A percentile compares a stretch with the other conserved stretches of the same genome.
phyloP scores from a whole-genome alignment of 2,888 invertebrate species.

The Cylindroiulus punctatus region DNA sequence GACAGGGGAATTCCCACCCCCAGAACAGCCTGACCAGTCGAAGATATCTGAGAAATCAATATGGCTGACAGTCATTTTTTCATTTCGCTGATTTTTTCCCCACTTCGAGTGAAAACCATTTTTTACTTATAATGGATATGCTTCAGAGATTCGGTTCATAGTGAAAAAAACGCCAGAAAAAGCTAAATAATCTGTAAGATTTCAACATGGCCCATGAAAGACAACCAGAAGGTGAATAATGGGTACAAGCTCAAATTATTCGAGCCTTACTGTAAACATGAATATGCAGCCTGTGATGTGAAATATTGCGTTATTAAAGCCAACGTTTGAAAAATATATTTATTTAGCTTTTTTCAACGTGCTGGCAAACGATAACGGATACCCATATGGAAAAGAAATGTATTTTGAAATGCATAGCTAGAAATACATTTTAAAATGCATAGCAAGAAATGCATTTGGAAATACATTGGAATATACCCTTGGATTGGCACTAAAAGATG shows the following conservation, averaged over 20 bases:
- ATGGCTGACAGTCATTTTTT: constrained; percentile 38
- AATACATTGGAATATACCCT: too few relatives aligned
- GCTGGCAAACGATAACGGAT: neutral
- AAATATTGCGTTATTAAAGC: neutral
- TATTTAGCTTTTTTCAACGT: neutral
- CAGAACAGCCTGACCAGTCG: neutral
- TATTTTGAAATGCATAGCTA: too few relatives aligned
- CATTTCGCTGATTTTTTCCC: neutral
- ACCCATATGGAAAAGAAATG: too few relatives aligned
- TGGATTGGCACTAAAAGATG: too few relatives aligned
- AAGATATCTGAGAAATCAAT: neutral
- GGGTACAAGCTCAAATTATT: neutral
- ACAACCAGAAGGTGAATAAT: neutral
- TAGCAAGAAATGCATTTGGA: too few relatives aligned
- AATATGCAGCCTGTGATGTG: neutral
- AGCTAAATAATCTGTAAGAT: constrained; percentile 38
- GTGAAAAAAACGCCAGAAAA: neutral
- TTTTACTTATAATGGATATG: constrained; percentile 34
- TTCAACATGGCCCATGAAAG: constrained; percentile 5
- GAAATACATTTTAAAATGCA: too few relatives aligned
- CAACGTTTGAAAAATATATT: neutral
- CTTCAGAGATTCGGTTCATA: constrained; percentile 5
- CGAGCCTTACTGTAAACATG: neutral
- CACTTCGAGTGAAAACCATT: neutral
- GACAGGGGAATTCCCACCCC: neutral